These are phyloP conservation scores for Protobothrops mucrosquamatus DNA, from an alignment of 2,113 vertebrate genomes.

Conservation along the genomic window DNA sequence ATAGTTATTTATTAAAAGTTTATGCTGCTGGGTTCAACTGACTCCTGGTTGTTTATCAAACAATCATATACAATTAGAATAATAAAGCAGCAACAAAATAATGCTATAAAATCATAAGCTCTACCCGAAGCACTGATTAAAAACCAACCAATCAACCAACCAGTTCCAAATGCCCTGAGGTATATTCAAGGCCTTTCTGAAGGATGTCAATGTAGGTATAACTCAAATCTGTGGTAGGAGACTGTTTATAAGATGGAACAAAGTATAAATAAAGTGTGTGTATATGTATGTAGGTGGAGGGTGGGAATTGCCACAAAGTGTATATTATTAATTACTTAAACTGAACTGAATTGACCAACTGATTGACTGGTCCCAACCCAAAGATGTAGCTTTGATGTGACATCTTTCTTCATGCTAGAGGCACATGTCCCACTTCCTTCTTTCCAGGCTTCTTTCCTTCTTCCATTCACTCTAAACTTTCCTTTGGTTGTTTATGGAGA, in stretches of 20 bases:
- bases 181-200: not conserved
- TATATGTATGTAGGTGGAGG: not conserved
- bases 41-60: not conserved
- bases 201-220: not conserved
- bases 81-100: not conserved
- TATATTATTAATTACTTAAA: not conserved
- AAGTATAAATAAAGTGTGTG: not conserved
- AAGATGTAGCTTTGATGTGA: not conserved
- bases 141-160: not conserved
- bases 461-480: not conserved
- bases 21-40: not conserved
- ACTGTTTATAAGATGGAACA: not conserved
- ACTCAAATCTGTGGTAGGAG: not conserved
- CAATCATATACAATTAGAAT: not conserved
- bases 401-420: not conserved
- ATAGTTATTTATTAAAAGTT: not conserved
- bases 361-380: not conserved
- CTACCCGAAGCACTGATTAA: not conserved
- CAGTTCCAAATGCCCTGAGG: not conserved
- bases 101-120: not conserved
- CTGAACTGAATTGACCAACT: not conserved
- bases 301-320: not conserved
- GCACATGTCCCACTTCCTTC: not conserved
- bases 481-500: not conserved
- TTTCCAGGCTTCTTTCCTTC: not conserved